Evolutionary conservation across 2,113 vertebrate genomes (phyloP).

Genomic region (Nesoenas mayeri): DNA sequence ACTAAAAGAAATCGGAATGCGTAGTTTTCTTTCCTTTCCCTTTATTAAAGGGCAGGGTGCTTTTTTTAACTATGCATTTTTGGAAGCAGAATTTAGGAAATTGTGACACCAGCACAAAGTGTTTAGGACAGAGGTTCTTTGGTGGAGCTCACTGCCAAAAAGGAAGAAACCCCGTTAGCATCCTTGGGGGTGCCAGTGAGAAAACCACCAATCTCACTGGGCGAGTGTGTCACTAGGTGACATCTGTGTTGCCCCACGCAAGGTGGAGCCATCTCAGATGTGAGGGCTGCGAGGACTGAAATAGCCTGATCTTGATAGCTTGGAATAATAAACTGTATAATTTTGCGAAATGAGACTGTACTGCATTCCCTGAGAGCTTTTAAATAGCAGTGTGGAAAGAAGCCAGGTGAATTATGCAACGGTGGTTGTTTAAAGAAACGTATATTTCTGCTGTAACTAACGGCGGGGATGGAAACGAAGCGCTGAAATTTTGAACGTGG

Average conservation of each 20-base stretch:
- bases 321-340: background rate
- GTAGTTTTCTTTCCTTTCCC: background rate
- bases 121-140: background rate
- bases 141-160: background rate
- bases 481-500: background rate
- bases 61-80: background rate
- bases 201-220: background rate
- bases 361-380: background rate
- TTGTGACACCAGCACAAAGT: background rate
- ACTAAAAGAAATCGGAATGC: background rate
- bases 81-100: slow-evolving; percentile 6
- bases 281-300: background rate
- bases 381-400: background rate
- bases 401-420: background rate
- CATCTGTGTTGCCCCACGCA: background rate
- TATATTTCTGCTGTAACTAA: background rate
- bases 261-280: background rate
- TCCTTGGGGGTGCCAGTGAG: background rate
- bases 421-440: background rate
- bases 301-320: background rate
- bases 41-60: background rate
- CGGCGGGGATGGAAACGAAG: rapidly evolving
- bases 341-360: background rate
- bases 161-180: background rate
- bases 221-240: background rate